These are phyloP conservation scores for Brachyopa scutellaris DNA, from an alignment of 2,888 invertebrate genomes.

Conservation along the genomic window DNA sequence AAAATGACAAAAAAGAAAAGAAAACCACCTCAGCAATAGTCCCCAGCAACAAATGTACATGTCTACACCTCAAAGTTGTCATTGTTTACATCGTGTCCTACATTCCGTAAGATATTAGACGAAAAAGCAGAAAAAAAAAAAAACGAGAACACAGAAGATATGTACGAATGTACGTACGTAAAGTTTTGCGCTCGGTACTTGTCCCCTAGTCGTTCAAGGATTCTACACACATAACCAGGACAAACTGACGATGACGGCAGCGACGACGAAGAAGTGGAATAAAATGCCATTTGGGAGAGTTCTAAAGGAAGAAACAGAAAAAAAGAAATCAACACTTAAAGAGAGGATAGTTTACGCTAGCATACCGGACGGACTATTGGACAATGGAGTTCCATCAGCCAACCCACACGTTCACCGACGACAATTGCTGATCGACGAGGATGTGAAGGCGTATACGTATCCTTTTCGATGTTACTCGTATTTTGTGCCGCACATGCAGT, in stretches of 20 bases:
- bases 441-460: conserved; percentile 8
- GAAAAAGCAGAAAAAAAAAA: conserved; percentile 14
- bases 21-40: conserved; percentile 16
- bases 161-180: no score
- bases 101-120: conserved; percentile 58
- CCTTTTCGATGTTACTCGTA: background rate
- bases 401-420: conserved; percentile 26
- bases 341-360: conserved; percentile 14
- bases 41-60: conserved; percentile 34
- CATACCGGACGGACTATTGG: conserved; percentile 20
- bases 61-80: conserved; percentile 58
- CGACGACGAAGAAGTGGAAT: background rate
- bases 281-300: conserved; percentile 33
- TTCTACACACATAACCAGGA: conserved; percentile 14
- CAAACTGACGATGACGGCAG: conserved; percentile 16
- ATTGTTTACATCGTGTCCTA: conserved; percentile 69
- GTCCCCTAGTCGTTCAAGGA: conserved; percentile 45
- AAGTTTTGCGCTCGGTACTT: conserved; percentile 38
- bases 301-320: background rate
- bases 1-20: background rate
- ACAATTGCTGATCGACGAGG: conserved; percentile 30
- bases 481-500: conserved; percentile 3
- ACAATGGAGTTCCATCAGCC: conserved; percentile 24
- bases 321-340: conserved; percentile 3
- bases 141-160: conserved; percentile 12